These are phyloP conservation scores for Boloria euphrosyne DNA, from an alignment of 2,888 invertebrate species.

Conservation along the genomic window DNA sequence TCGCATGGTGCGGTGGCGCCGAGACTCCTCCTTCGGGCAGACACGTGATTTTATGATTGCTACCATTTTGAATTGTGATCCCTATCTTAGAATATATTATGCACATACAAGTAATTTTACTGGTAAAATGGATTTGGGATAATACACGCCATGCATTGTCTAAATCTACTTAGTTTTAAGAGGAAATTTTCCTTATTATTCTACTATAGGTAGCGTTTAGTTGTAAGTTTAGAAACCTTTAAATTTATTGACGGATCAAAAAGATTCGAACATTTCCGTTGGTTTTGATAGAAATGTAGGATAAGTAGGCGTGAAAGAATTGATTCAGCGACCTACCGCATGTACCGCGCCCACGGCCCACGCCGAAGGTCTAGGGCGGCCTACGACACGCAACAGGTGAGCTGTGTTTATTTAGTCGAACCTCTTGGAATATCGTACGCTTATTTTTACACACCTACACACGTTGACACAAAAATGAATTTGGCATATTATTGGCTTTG, in stretches of 20 bases:
- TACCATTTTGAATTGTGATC: not conserved
- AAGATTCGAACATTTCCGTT: not conserved
- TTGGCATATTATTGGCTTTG: not conserved
- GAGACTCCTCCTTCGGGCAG: not conserved
- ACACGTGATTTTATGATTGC: not conserved
- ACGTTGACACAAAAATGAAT: not conserved
- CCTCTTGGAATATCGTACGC: constrained; percentile 5
- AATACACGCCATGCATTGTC: no score
- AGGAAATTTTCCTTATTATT: no score
- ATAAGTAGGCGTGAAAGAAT: constrained; percentile 9
- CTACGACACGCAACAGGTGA: constrained; percentile 25
- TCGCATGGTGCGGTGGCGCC: constrained; percentile 21
- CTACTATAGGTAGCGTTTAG: no score
- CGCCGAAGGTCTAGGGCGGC: constrained; percentile 32
- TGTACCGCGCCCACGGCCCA: constrained; percentile 25
- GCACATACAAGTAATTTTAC: no score
- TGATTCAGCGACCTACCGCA: constrained; percentile 28
- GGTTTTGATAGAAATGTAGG: not conserved
- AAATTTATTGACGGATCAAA: no score
- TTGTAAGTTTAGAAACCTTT: no score
- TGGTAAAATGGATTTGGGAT: no score
- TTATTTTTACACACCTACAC: not conserved
- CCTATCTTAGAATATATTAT: no score
- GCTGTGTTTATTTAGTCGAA: constrained; percentile 43
- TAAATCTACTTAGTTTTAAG: no score